These are phyloP conservation scores for Gymnosoma rotundatum DNA, from an alignment of 2,888 invertebrate species.

Conservation along the genomic window DNA sequence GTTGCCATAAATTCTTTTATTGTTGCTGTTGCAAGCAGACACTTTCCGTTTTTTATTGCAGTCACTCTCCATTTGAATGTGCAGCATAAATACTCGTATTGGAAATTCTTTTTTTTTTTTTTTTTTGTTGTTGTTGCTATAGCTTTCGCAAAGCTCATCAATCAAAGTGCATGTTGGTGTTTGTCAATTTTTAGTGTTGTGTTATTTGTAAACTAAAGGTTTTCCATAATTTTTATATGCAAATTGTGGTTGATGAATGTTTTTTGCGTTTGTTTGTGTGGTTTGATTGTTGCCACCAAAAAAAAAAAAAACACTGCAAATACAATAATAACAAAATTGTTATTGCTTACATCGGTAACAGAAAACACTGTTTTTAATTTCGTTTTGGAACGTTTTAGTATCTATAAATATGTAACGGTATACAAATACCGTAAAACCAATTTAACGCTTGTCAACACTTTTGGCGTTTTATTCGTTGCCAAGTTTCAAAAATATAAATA, in stretches of 20 bases:
- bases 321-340: conserved; percentile 26
- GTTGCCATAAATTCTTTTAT: conserved; percentile 38
- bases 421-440: conserved; percentile 60
- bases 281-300: conserved; percentile 18
- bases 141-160: conserved; percentile 65
- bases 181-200: conserved; percentile 55
- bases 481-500: conserved; percentile 5
- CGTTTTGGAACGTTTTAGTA: conserved; percentile 13
- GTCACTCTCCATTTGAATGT: conserved; percentile 40
- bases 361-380: conserved; percentile 21
- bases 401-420: conserved; percentile 48
- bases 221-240: conserved; percentile 40
- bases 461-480: conserved; percentile 47
- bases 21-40: conserved; percentile 21
- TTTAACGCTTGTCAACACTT: conserved; percentile 68
- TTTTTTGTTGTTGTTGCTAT: no score
- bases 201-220: conserved; percentile 26
- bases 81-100: conserved; percentile 34
- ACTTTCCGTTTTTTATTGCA: conserved; percentile 43
- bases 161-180: conserved; percentile 67
- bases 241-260: conserved; percentile 47
- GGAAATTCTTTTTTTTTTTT: conserved; percentile 13
- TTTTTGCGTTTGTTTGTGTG: neutral
- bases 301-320: conserved; percentile 8
- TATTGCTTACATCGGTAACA: conserved; percentile 55